Conservation (phyloP, 2,888 invertebrate species). For the Tenthredo amoena region DNA sequence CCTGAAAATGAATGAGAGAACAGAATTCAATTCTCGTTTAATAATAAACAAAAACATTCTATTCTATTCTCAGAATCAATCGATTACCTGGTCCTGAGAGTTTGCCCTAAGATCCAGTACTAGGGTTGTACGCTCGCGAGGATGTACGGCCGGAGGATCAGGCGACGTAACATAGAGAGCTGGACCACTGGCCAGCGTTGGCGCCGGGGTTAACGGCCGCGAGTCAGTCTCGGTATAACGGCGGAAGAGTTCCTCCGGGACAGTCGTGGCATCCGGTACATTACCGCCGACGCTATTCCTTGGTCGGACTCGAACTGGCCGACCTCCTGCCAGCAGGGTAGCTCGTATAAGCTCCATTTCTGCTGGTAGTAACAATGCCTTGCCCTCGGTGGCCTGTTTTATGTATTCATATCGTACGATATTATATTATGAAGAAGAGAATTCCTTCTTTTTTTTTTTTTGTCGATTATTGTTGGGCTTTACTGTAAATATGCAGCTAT, state of each 20-base stretch:
- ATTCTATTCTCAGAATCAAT: not conserved
- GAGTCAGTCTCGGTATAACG: constrained; percentile 93
- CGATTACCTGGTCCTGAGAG: constrained; percentile 63
- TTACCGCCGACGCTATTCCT: not conserved
- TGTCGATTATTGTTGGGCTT: no score
- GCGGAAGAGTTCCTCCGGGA: constrained; percentile 74
- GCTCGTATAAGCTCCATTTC: constrained; percentile 74
- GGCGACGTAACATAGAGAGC: constrained; percentile 63
- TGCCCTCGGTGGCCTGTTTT: constrained; percentile 72
- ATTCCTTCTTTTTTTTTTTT: not conserved
- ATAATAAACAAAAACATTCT: not conserved
- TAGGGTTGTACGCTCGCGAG: constrained; percentile 74
- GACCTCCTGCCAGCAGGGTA: constrained; percentile 64
- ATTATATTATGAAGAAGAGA: not conserved
- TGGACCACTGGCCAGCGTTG: constrained; percentile 85
- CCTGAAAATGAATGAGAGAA: constrained; percentile 61
- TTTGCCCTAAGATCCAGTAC: constrained; percentile 75
- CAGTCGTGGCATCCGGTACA: constrained; percentile 56
- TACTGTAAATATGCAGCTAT: no score
- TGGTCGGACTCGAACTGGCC: constrained; percentile 40
- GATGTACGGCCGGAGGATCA: constrained; percentile 65
- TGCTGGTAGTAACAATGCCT: constrained; percentile 70
- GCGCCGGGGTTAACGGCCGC: constrained; percentile 89
- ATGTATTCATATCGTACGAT: not conserved
- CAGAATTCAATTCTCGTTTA: not conserved